Evolutionary conservation across 2,797 vertebrate genomes (phyloP), one percentile per base, ranked within the genome.

Genomic region (Notolepis coatsorum): DNA sequence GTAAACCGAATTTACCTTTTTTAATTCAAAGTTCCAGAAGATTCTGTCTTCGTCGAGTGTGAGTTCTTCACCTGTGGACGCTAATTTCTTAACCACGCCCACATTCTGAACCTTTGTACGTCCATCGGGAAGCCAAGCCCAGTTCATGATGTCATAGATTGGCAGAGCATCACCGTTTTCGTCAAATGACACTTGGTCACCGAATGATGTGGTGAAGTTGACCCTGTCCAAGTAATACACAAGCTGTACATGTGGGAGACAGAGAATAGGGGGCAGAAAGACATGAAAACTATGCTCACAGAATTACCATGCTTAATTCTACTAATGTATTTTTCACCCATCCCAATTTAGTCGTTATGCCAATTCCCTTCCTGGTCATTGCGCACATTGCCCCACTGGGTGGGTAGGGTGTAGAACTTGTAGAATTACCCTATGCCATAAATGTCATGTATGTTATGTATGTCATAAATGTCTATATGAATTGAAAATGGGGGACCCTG

Each of bases 91-190:
- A 51, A 89, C 82, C 7, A 72, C 73, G 4, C 91, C 90, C 0
- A 91, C 75, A 39, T 59, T 82, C 7, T 68, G 77, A 17, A 89
- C 21, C 20, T 65, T 37, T 1, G 71, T 79, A 15, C 48, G 62
- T 38, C 87, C 87, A 52, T 87, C 80, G 9, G 73, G 65, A 13
- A 76, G 77, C 66, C 80, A 77, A 35, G 57, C 27, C 91, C 88
- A 87, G 75, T 91, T 91, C 84, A 91, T 79, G 9, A 92, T 59
- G 49, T 91, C 91, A 59, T 91, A 91, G n/a, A 87, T 82, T 35
- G 85, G 83, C 43, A 89, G 57, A 4, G 82, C 81, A 60, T 90
- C 84, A 9, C 87, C 90, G 23, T 91, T 91, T 10, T 90, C 65
- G 61, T 92, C 90, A 78, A 93, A 93, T 2, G 86, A 87, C 24